These are phyloP conservation scores for Gnathonemus longibarbis DNA, from an alignment of 2,113 vertebrate species.

Conservation along the genomic window DNA sequence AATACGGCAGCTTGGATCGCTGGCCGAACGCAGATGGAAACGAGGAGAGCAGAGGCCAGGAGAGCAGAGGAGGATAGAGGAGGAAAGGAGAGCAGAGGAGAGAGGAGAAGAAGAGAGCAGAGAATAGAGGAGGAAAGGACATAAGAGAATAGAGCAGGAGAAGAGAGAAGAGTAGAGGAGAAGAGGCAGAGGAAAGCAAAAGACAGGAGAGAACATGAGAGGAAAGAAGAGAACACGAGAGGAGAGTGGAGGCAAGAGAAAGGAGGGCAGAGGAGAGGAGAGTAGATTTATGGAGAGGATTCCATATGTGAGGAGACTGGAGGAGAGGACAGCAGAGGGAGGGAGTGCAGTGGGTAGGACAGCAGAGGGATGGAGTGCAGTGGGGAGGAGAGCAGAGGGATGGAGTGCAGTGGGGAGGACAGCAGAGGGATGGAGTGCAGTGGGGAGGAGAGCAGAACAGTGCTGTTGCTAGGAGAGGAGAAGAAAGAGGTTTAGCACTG, in stretches of 20 bases:
- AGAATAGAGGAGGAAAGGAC: background rate
- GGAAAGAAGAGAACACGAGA: background rate
- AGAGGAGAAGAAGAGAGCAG: background rate
- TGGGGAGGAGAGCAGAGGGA: too few species aligned
- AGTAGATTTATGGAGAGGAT: background rate
- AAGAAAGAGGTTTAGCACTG: background rate
- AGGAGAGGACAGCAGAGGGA: background rate
- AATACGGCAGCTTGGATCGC: background rate
- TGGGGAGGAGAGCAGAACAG: background rate
- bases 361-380: too few species aligned
- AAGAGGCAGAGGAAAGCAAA: background rate
- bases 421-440: background rate
- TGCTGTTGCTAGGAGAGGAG: background rate
- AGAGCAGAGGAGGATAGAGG: background rate
- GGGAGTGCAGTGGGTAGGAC: too few species aligned
- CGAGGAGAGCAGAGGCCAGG: background rate
- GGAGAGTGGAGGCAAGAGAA: background rate
- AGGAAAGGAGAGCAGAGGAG: background rate
- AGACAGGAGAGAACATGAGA: background rate
- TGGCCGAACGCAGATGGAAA: background rate
- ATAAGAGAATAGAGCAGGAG: background rate
- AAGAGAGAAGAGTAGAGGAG: background rate
- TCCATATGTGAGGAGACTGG: background rate
- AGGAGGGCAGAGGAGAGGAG: background rate
- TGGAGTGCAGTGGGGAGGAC: too few species aligned